Base-by-base conservation (phyloP, 2,113 vertebrate genomes). In the Callionymus lyra region DNA sequence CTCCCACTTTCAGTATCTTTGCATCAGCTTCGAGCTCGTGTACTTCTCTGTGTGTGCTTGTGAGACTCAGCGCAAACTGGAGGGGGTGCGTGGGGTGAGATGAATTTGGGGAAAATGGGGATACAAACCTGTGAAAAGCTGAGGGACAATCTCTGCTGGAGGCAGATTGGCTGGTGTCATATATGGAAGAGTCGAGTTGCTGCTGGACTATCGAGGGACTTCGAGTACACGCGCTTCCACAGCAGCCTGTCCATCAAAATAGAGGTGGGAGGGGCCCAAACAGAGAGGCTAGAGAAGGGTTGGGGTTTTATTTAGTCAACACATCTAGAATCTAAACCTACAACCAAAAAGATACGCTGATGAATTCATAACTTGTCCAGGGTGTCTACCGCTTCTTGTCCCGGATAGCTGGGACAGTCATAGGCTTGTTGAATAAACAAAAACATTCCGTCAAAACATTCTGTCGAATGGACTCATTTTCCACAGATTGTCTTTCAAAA, bases 231-330 rank as follows among this genome's bases (percentile, higher is more conserved):
- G 70, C 59, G 35, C 65, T 46, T 49, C 53, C 38, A 67, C 46
- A 72, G 50, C 72, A 50, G 31, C 19, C 80, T 91, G 89, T 90
- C 88, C 90, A 83, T 89, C 87, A 90, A 86, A 17, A 46, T 21
- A 2, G 11, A 44, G 57, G 54, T 47, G 48, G 48, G 21, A 27
- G 21, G 21, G 21, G 21, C 21, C 8, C 21, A 27, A 27, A 27
- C 21, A 27, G n/a, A n/a, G n/a, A n/a, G n/a, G n/a, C n/a, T n/a
- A n/a, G n/a, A n/a, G n/a, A n/a, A n/a, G n/a, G n/a, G n/a, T n/a
- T n/a, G n/a, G n/a, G n/a, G n/a, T n/a, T n/a, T n/a, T n/a, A n/a
- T n/a, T n/a, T n/a, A n/a, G n/a, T n/a, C n/a, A n/a, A n/a, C n/a
- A n/a, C n/a, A n/a, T n/a, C n/a, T n/a, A n/a, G n/a, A n/a, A n/a